phyloP scores from a whole-genome alignment of 2,797 vertebrate species.

The Sebastes matsubarae region DNA sequence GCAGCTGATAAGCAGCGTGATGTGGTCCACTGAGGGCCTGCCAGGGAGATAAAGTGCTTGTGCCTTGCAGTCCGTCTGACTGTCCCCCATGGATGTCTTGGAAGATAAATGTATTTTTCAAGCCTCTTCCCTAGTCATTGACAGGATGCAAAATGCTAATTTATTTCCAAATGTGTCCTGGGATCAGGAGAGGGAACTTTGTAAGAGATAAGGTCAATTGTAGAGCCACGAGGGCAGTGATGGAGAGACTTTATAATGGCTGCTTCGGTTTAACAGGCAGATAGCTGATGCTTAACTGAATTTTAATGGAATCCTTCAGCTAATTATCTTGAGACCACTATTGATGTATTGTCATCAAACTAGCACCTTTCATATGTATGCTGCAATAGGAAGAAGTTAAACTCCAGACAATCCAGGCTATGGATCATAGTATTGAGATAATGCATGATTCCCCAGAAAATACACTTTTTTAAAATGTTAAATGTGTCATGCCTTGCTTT shows the following conservation, averaged over 20 bases:
- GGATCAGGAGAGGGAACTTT: slow-evolving; percentile 46
- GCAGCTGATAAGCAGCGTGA: slow-evolving; percentile 71
- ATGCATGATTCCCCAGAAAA: slow-evolving; percentile 1
- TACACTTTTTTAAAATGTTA: not conserved
- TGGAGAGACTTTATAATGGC: slow-evolving; percentile 16
- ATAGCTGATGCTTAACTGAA: slow-evolving; percentile 26
- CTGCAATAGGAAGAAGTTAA: not conserved
- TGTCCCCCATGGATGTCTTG: slow-evolving; percentile 73
- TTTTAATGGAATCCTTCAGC: not conserved
- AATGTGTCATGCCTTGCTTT: not conserved
- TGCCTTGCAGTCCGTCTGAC: slow-evolving; percentile 72
- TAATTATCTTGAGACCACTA: not conserved
- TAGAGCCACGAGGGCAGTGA: slow-evolving; percentile 20
- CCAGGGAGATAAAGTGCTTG: slow-evolving; percentile 76
- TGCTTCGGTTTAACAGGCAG: slow-evolving; percentile 12
- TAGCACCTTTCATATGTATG: not conserved
- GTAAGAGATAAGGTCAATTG: slow-evolving; percentile 54
- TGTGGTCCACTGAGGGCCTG: slow-evolving; percentile 65
- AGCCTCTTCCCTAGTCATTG: slow-evolving; percentile 39
- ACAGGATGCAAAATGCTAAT: slow-evolving; percentile 36
- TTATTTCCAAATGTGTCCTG: slow-evolving; percentile 21
- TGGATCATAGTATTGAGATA: slow-evolving; percentile 5
- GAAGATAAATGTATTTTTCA: slow-evolving; percentile 66
- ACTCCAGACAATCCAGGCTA: not conserved
- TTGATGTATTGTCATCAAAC: not conserved